Evolutionary conservation across 1,140 invertebrate genomes (phyloP).

Genomic region (Propsilocerus akamusi): DNA sequence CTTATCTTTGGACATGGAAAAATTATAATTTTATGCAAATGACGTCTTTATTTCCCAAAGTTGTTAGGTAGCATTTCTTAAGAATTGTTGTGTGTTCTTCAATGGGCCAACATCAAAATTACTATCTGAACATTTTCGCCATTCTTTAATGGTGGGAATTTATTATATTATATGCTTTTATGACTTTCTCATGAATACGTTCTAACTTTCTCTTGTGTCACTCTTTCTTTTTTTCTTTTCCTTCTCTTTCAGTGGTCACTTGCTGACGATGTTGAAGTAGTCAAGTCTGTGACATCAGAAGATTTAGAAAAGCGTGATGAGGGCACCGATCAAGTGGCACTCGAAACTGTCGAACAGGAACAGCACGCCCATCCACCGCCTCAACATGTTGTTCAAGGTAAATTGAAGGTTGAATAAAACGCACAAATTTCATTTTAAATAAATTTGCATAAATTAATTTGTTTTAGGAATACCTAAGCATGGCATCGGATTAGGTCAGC

Average conservation of each 20-base stretch:
- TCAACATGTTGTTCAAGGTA: conserved; percentile 29
- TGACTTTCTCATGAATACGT: conserved; percentile 2
- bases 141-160: too few relatives aligned
- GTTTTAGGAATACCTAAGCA: conserved; percentile 26
- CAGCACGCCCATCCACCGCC: conserved; percentile 26
- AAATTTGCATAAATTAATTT: conserved; percentile 3
- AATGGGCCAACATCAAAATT: too few relatives aligned
- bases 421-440: background rate
- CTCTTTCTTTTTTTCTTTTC: conserved; percentile 2
- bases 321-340: conserved; percentile 40
- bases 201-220: background rate
- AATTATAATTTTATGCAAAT: too few relatives aligned
- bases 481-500: conserved; percentile 26
- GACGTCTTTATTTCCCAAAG: too few relatives aligned
- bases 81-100: too few relatives aligned
- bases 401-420: background rate
- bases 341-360: conserved; percentile 42
- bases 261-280: conserved; percentile 42
- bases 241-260: conserved; percentile 24
- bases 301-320: conserved; percentile 32
- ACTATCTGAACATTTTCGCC: too few relatives aligned
- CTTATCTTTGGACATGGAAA: too few relatives aligned
- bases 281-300: conserved; percentile 32
- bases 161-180: background rate
- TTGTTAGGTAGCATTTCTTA: too few relatives aligned